Conservation (phyloP, 2,888 invertebrate species). For the Zygothrica quintamaculata region DNA sequence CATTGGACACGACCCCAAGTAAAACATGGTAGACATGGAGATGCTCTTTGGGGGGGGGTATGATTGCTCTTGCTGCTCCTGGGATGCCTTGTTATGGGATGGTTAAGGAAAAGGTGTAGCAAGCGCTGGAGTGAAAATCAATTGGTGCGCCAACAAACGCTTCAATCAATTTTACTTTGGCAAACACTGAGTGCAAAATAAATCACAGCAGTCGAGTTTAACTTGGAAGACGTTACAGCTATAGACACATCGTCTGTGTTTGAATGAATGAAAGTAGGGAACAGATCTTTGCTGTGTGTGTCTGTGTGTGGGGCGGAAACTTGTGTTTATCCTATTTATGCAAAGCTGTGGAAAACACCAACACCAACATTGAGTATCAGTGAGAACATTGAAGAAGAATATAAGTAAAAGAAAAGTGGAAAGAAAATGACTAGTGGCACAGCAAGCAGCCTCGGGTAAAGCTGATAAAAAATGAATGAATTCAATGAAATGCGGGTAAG, state of each 20-base stretch:
- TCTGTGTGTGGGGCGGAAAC: slow-evolving; percentile 50
- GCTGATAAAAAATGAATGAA: slow-evolving; percentile 77
- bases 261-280: too few relatives aligned
- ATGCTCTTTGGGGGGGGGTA: too few relatives aligned
- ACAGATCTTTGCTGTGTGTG: slow-evolving; percentile 10
- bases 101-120: slow-evolving; percentile 6
- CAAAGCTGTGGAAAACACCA: slow-evolving; percentile 73
- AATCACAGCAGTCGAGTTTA: slow-evolving; percentile 70
- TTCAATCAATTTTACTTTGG: slow-evolving; percentile 80
- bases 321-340: slow-evolving; percentile 80
- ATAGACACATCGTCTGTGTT: background rate
- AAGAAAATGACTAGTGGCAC: slow-evolving; percentile 23
- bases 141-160: slow-evolving; percentile 77
- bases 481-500: slow-evolving; percentile 72
- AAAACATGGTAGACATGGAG: slow-evolving; percentile 15
- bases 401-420: slow-evolving; percentile 4
- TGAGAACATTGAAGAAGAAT: too few relatives aligned
- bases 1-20: slow-evolving; percentile 25
- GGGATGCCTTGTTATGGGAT: background rate
- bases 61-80: too few relatives aligned
- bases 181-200: slow-evolving; percentile 80
- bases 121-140: slow-evolving; percentile 60
- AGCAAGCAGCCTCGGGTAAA: slow-evolving; percentile 23
- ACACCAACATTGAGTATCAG: too few relatives aligned
- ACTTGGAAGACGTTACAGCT: slow-evolving; percentile 44